A percentile compares a stretch with the other conserved stretches of the same genome.
phyloP scores from a whole-genome alignment of 2,888 invertebrate species.

The Cataglyphis cursor region DNA sequence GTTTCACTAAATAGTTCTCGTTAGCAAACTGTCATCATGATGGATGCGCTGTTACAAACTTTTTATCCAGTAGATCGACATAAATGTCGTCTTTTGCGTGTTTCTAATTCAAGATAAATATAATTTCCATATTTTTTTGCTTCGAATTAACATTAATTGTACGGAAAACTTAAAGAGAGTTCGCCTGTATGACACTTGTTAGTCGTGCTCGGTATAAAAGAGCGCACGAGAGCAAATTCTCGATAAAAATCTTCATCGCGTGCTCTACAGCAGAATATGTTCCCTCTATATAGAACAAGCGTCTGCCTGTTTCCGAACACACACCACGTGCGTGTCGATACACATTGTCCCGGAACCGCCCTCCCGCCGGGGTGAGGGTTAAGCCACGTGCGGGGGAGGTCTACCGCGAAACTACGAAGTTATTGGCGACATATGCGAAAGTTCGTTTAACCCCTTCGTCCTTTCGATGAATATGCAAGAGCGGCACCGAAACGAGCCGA shows the following conservation, averaged over 20 bases:
- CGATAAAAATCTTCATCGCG: conserved; percentile 9
- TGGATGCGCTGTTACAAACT: neutral
- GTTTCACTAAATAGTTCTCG: neutral
- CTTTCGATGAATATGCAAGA: conserved; percentile 83
- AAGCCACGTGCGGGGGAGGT: conserved; percentile 57
- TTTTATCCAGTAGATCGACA: neutral
- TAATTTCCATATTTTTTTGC: neutral
- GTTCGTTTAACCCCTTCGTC: conserved; percentile 41
- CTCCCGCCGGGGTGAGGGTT: conserved; percentile 27
- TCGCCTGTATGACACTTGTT: neutral
- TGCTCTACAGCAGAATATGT: neutral
- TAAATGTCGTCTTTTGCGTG: neutral
- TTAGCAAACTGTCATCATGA: neutral
- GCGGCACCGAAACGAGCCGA: conserved; percentile 78
- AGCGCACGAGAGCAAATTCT: conserved; percentile 9
- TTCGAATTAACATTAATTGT: too few species aligned
- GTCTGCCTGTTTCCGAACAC: conserved; percentile 49
- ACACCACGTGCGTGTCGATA: conserved; percentile 55
- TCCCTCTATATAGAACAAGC: neutral
- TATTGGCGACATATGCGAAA: conserved; percentile 81
- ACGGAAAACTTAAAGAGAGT: neutral
- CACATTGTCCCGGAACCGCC: conserved; percentile 38
- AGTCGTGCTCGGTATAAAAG: neutral
- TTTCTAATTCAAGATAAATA: neutral
- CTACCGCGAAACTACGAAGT: conserved; percentile 74